These are phyloP conservation scores for Mirza zaza DNA, from an alignment of 2,113 vertebrate species.

Conservation along the genomic window DNA sequence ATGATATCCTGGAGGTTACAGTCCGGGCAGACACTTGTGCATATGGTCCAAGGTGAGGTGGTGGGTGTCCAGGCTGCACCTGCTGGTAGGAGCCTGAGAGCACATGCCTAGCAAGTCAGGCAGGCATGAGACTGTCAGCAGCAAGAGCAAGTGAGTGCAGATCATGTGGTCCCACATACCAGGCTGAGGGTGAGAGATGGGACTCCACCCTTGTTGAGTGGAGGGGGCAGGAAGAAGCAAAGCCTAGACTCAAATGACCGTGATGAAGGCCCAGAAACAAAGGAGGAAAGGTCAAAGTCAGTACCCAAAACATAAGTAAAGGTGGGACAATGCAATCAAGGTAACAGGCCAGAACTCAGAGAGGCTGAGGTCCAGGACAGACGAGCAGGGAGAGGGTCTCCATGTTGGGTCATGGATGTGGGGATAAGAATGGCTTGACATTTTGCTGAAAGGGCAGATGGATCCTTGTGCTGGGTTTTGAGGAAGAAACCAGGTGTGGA, in stretches of 20 bases:
- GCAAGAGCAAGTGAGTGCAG: neutral
- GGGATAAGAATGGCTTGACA: neutral
- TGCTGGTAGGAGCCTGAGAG: neutral
- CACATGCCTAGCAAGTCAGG: neutral
- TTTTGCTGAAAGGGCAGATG: neutral
- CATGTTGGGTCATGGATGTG: neutral
- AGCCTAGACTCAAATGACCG: neutral
- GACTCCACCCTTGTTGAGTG: neutral
- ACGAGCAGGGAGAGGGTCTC: neutral
- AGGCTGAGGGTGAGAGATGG: neutral
- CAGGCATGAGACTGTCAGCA: neutral
- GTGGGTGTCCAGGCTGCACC: neutral
- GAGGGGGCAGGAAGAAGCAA: neutral
- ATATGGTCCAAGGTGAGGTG: neutral
- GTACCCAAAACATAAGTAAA: neutral
- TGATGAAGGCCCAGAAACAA: neutral
- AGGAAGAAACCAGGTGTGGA: neutral
- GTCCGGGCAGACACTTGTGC: neutral
- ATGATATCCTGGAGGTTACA: neutral
- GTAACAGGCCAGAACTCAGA: neutral
- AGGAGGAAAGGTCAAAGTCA: neutral
- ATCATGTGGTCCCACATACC: neutral
- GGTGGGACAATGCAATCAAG: neutral
- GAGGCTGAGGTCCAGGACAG: neutral
- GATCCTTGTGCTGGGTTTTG: neutral